Evolutionary conservation across 2,888 invertebrate genomes (phyloP), one percentile per base, ranked within the genome.

Genomic region (Lasioglossum malachurum): DNA sequence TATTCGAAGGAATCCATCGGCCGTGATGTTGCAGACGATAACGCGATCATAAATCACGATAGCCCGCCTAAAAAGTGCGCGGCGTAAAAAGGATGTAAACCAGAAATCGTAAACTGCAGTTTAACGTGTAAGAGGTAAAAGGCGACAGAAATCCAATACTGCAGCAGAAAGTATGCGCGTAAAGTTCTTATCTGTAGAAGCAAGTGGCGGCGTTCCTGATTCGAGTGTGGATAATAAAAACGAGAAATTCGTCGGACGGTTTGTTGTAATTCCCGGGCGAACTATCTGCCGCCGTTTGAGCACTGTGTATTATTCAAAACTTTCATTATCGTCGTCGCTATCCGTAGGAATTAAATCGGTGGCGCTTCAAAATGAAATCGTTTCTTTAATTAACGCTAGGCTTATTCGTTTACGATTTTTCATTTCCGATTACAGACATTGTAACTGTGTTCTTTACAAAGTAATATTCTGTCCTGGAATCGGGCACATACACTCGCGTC

Each of bases 81-180:
- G 35, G 64, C 78, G 78, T 83, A 85, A 85, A 85, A 85, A 53
- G 75, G 84, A 83, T 78, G 84, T 85, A 85, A 85, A 85, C 75
- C 83, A 83, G 84, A 85, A 83, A 83, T 85, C 84, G 83, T 85
- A 83, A 83, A 85, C 84, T 83, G 83, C 83, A 79, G 78, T 83
- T 85, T 78, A 83, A 85, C 83, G 84, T 57, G 83, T 64, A 75
- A 72, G 74, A 27, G 73, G 83, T 44, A 23, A 57, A 84, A 79
- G 84, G 84, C 71, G 83, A 84, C 84, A 78, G 84, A 72, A 84
- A 84, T 84, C 83, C 84, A 75, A 83, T 84, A 71, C 82, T 75
- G 75, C 67, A 71, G 78, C 72, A 31, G 60, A 57, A 60, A 83
- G 83, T 64, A 60, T 44, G 72, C 78, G 44, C 83, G 82, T 85